Evolutionary conservation across 2,888 invertebrate genomes (phyloP), one percentile per base, ranked within the genome.

Genomic region (Aporophyla nigra): DNA sequence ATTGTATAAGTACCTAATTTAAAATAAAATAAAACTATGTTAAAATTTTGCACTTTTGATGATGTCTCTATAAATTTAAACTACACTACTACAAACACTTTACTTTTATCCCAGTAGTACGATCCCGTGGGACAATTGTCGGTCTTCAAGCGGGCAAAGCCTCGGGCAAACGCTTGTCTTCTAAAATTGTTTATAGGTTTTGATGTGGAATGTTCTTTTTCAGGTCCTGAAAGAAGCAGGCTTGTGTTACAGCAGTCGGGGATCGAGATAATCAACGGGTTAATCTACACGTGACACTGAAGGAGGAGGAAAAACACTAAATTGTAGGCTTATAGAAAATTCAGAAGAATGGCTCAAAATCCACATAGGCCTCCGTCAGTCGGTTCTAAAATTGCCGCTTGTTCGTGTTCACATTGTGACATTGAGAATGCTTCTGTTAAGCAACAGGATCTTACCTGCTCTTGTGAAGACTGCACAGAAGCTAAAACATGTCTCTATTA

Each of bases 331-430:
- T 14, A 54, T 2, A 65, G 5, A 49, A 49, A 61, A 49, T 68
- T 21, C 9, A 14, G 61, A 71, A 66, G 76, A 61, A 90, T 66
- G 76, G 78, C 51, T 66, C 68, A 74, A 10, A 33, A 33, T 67
- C 0, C 21, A n/a, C 9, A 5, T 14, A 40, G 7, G 40, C 7
- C 62, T n/a, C 5, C 9, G 40, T 4, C n/a, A 40, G 40, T 62
- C 14, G 33, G 7, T 61, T 21, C 21, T 21, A 21, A 61, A 33
- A 33, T 61, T 33, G 12, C 87, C 0, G 69, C 78, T 56, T 94
- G 94, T 73, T 94, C 95, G 0, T 94, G 95, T 74, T 71, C 83
- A 9, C 75, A 90, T 24, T 94, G 94, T 61, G 90, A 93, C 63
- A 90, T 92, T 2, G 33, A 83, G 14, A 68, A 66, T 27, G 93